Evolutionary conservation across 1,140 invertebrate species (phyloP), one percentile per base, ranked within the genome.

Genomic region (Tigriopus japonicus): DNA sequence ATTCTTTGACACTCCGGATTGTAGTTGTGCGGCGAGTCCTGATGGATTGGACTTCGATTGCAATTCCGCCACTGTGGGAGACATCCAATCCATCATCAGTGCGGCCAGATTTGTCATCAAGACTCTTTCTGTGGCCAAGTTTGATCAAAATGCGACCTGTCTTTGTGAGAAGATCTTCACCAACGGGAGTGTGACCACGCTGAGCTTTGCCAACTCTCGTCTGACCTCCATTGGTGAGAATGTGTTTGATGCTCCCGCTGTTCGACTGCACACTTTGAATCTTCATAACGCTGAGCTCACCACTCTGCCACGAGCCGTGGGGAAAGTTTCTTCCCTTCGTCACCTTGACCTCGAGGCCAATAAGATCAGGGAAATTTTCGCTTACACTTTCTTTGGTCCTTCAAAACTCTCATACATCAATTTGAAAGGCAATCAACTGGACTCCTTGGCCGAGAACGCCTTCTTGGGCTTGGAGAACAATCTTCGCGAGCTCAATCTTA

Each of bases 361-460:
- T 59, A 63, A 65, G 24, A 65, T 68, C n/a, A 62, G 66, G 9
- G 64, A 65, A 24, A 59, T 68, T 14, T 62, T 62, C 55, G 60
- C 62, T 28, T 65, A 60, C 59, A 64, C 61, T 23, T 66, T 66
- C 52, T 60, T 62, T 15, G 60, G 60, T 19, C 52, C 60, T 14
- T 60, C 65, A 56, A 62, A 64, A 12, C 51, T 66, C 12, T 40
- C 61, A 45, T 60, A 56, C 42, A 52, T 65, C 9, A 64, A 63
- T 21, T 51, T 58, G n/a, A 59, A 66, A 53, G 63, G 65, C 66
- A 91, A 90, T 71, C 80, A 81, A 19, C 71, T 91, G 6, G 85
- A 89, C 68, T 75, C 85, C 51, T 77, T 90, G 6, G 84, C 85
- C 0, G 78, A 81, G 28, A 82, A 85, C 53, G 87, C 85, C 81